These are phyloP conservation scores for Megathymus violae DNA, from an alignment of 1,140 invertebrate genomes.

Conservation along the genomic window DNA sequence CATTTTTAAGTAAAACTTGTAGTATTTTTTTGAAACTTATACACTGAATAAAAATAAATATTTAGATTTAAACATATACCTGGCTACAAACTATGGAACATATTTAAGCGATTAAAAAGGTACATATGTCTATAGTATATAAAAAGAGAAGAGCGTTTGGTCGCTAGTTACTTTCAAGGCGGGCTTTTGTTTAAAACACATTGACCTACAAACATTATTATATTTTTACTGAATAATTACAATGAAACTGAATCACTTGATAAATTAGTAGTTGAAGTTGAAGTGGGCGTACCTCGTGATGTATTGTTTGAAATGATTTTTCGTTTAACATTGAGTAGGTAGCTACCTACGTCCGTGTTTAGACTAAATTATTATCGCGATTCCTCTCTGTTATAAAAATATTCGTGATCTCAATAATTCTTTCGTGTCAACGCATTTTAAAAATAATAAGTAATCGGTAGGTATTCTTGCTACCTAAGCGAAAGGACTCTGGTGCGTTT, in stretches of 20 bases:
- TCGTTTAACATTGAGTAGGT: conserved; percentile 34
- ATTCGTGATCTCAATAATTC: no score
- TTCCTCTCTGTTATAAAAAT: no score
- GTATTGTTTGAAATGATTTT: conserved; percentile 38
- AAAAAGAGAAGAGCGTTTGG: neutral
- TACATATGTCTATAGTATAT: neutral
- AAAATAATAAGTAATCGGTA: no score
- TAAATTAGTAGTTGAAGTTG: conserved; percentile 11
- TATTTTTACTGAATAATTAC: neutral
- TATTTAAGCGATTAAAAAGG: neutral
- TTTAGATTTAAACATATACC: no score
- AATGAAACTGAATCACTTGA: conserved; percentile 12
- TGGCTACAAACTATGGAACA: no score
- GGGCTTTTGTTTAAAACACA: neutral
- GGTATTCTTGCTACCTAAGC: no score
- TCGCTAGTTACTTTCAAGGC: neutral
- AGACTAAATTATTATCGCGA: neutral
- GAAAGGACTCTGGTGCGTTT: no score
- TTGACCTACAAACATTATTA: no score
- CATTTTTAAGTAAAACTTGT: no score
- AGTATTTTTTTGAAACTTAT: no score
- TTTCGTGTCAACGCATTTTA: no score
- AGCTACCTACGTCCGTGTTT: conserved; percentile 11
- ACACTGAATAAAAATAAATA: no score
- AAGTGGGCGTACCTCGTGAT: conserved; percentile 24